These are phyloP conservation scores for Monodelphis domestica DNA, from an alignment of 2,797 vertebrate genomes.

Conservation along the genomic window DNA sequence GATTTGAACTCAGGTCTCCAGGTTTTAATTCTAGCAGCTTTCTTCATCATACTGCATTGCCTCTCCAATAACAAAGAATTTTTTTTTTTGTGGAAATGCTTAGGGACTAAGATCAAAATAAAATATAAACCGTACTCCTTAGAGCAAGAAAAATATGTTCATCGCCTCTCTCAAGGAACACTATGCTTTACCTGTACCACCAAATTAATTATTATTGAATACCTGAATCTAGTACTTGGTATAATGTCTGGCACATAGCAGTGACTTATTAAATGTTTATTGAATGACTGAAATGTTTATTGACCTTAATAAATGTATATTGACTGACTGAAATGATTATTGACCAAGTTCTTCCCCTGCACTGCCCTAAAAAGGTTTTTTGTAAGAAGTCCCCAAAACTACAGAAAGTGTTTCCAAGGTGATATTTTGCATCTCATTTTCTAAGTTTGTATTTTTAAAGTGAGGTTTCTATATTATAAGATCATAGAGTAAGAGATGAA, in stretches of 20 bases:
- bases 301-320: neutral
- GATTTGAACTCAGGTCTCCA: neutral
- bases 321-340: neutral
- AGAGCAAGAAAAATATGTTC: neutral
- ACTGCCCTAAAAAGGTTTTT: constrained; percentile 13
- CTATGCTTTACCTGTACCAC: neutral
- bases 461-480: neutral
- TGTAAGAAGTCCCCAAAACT: neutral
- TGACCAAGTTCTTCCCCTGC: neutral
- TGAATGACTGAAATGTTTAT: neutral
- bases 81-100: neutral
- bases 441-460: too few species aligned
- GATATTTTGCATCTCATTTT: neutral
- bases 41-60: neutral
- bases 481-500: neutral
- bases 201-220: neutral
- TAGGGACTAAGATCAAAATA: neutral
- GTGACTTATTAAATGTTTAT: neutral
- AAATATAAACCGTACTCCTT: neutral
- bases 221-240: neutral
- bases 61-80: neutral
- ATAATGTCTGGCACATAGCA: neutral
- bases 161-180: neutral
- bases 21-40: neutral
- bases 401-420: neutral